Evolutionary conservation across 53 echinoderm and acorn worm species (phyloP), one percentile per base, ranked within the genome.

Genomic region (Antedon mediterranea): DNA sequence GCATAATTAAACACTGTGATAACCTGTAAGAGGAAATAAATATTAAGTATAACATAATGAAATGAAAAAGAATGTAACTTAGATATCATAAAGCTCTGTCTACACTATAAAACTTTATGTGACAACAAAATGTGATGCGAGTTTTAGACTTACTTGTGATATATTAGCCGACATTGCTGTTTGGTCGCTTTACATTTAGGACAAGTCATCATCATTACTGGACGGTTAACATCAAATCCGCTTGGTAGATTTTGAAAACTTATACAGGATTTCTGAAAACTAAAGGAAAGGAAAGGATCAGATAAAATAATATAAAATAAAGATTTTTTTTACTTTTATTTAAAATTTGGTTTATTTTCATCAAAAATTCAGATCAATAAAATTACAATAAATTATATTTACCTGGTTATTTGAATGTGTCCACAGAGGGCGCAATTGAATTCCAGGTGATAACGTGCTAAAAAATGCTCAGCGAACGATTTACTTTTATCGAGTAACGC

Each of bases 1-100:
- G 93, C 31, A 97, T 41, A 80, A 97, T 81, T 28, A 93, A 79
- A 80, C 92, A 92, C 32, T 88, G 82, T 32, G 97, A 88, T 18
- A 86, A 33, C 70, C 97, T 97, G 84, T 3, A 34, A 0, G 33
- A 82, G 71, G 81, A 2, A 30, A 43, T 34, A 32, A 73, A 81
- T 15, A 77, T n/a, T 37, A 37, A 37, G 4, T 37, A 37, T 37
- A 37, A 6, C 4, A 37, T 4, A 37, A 4, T 37, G 4, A 11
- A 11, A 37, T 37, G 4, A 37, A 37, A 6, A 37, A 6, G 4
- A 37, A 37, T 6, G 4, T 37, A 11, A 4, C 37, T 37, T 37
- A 6, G 11, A 37, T 37, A 37, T 6, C 4, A 37, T 6, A 37
- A 37, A 37, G 37, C 37, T 11, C 4, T 37, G 11, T 37, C 11